Base-by-base conservation (phyloP, 1,140 invertebrate species). In the Heliconius hermathena region DNA sequence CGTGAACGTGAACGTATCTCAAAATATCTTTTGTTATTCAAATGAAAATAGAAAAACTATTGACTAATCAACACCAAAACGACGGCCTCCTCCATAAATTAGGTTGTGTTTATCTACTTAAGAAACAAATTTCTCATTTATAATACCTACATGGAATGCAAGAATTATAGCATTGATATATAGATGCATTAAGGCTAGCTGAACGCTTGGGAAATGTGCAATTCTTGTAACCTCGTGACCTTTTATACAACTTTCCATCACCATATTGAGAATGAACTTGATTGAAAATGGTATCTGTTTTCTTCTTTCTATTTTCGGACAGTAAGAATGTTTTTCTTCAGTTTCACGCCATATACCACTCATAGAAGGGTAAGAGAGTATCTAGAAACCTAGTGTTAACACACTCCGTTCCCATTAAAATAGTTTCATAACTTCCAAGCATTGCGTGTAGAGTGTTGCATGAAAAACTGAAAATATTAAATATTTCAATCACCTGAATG, bases 121-220 rank as follows among this genome's bases (percentile, higher is more conserved):
- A 57, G 73, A 26, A 74, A 74, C 66, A 33, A 70, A 70, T 76
- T 76, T 49, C 74, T 46, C 60, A 41, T 76, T 46, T 76, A 70
- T 76, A 60, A 22, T 49, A 46, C 41, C 41, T 13, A 70, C 29
- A 46, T 20, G 38, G 52, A 75, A 76, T 70, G 74, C 8, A 18
- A 29, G 74, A 66, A 71, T 49, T 72, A 75, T 52, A 72, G 71
- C 74, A 79, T 79, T 79, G 78, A 79, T 74, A 70, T 72, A 79
- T 79, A 54, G 70, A 60, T 60, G 8, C 78, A 79, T 79, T 79
- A 79, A 36, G 11, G 60, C 73, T 78, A 49, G 73, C 38, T 74
- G 38, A 71, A 60, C 74, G 73, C 74, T 79, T 75, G 22, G 66
- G 78, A 79, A 79, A 79, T 76, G 49, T 76, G 29, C 73, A 79